A percentile compares a stretch with the other conserved stretches of the same genome.
These are phyloP conservation scores for Hirundichthys speculiger DNA, from an alignment of 2,113 vertebrate genomes.

Conservation along the genomic window DNA sequence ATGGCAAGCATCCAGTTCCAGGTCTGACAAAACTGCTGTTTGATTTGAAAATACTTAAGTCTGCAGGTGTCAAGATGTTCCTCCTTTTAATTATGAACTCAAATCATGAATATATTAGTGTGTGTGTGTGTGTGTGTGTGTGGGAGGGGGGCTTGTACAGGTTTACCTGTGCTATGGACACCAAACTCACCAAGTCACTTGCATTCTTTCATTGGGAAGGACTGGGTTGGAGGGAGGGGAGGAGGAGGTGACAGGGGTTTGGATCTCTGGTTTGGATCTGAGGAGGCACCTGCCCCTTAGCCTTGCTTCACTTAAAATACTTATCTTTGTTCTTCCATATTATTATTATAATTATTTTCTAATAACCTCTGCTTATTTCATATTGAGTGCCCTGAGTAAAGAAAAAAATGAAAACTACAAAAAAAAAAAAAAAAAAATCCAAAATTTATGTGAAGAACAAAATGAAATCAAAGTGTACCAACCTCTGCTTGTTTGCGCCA, in stretches of 20 bases:
- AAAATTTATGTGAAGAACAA: slow-evolving; percentile 44
- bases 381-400: no score
- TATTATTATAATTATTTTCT: neutral
- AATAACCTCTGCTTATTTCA: neutral
- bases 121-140: neutral
- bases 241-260: slow-evolving; percentile 18
- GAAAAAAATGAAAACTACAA: neutral
- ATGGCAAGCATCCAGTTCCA: slow-evolving; percentile 22
- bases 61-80: slow-evolving; percentile 25
- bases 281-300: no score
- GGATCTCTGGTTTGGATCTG: slow-evolving; percentile 23
- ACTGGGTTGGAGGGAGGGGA: slow-evolving; percentile 7
- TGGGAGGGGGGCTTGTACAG: slow-evolving; percentile 1
- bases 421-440: slow-evolving; percentile 20
- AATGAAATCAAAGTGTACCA: slow-evolving; percentile 76
- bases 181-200: slow-evolving; percentile 62
- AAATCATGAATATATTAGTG: neutral
- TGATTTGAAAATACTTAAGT: slow-evolving; percentile 34
- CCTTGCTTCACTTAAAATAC: slow-evolving; percentile 41
- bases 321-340: slow-evolving; percentile 61
- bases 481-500: slow-evolving; percentile 99
- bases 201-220: slow-evolving; percentile 38
- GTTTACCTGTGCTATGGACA: slow-evolving; percentile 66
- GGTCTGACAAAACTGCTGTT: slow-evolving; percentile 25
- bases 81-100: slow-evolving; percentile 14